phyloP scores from a whole-genome alignment of 2,888 invertebrate genomes.

The Laothoe populi region DNA sequence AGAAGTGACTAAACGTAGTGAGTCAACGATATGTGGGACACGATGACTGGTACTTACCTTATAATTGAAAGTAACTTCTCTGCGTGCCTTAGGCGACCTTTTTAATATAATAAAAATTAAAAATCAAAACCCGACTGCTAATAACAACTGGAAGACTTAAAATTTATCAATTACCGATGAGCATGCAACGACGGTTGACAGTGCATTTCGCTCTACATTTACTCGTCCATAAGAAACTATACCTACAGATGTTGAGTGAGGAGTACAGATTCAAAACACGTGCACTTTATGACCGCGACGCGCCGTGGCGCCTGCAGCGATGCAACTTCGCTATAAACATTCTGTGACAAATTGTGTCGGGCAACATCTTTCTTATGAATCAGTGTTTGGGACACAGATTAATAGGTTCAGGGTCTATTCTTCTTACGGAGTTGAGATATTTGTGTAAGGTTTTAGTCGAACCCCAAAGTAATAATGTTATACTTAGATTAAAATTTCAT shows the following conservation, averaged over 20 bases:
- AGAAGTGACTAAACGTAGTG: conserved; percentile 3
- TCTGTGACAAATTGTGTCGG: conserved; percentile 39
- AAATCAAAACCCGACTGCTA: no score
- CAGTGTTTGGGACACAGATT: conserved; percentile 37
- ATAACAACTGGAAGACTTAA: no score
- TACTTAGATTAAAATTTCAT: no score
- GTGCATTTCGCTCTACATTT: no score
- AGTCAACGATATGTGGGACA: conserved; percentile 16
- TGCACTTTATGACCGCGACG: conserved; percentile 37
- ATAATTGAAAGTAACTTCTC: conserved; percentile 6
- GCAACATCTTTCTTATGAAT: conserved; percentile 48
- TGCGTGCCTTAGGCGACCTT: background rate
- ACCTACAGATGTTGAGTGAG: conserved; percentile 13
- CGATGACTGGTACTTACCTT: background rate
- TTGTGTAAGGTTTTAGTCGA: background rate
- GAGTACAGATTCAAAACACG: conserved; percentile 38
- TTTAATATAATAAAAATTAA: no score
- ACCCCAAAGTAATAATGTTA: background rate
- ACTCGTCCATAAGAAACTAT: no score
- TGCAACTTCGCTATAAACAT: conserved; percentile 29
- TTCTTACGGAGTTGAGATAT: background rate
- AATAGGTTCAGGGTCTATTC: conserved; percentile 20
- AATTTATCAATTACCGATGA: no score
- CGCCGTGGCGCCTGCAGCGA: conserved; percentile 32
- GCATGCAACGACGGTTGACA: no score